Evolutionary conservation across 2,797 vertebrate species (phyloP).

Genomic region (Chloroceryle amazona): DNA sequence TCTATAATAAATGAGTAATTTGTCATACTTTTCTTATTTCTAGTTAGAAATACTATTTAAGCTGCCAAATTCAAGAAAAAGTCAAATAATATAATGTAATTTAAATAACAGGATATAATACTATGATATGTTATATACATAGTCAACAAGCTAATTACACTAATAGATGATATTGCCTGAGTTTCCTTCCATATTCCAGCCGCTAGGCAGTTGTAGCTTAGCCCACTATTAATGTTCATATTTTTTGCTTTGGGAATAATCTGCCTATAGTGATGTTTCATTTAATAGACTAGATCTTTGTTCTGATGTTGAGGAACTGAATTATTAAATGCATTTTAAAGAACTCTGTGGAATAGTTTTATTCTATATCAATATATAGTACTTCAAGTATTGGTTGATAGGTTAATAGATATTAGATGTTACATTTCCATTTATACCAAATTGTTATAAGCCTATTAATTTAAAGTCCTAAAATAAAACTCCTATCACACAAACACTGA

Average conservation of each 20-base stretch:
- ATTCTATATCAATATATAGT: neutral
- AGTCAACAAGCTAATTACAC: neutral
- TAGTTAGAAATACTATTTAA: neutral
- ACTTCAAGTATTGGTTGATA: neutral
- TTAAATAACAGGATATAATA: neutral
- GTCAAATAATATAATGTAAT: neutral
- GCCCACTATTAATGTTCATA: neutral
- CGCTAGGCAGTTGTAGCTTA: neutral
- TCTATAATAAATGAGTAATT: neutral
- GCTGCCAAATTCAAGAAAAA: neutral
- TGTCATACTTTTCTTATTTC: neutral
- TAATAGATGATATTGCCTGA: neutral
- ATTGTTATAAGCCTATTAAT: neutral
- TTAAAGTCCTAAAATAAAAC: neutral
- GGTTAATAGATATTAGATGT: neutral
- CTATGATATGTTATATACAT: rapidly evolving
- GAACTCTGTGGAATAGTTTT: neutral
- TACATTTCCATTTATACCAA: neutral
- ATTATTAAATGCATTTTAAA: neutral
- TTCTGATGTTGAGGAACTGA: neutral
- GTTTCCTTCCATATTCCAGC: neutral
- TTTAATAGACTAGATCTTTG: neutral
- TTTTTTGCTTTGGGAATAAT: neutral
- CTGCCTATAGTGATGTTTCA: neutral
- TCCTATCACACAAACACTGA: neutral